Evolutionary conservation across 2,113 vertebrate species (phyloP), one percentile per base, ranked within the genome.

Genomic region (Coreoperca whiteheadi): DNA sequence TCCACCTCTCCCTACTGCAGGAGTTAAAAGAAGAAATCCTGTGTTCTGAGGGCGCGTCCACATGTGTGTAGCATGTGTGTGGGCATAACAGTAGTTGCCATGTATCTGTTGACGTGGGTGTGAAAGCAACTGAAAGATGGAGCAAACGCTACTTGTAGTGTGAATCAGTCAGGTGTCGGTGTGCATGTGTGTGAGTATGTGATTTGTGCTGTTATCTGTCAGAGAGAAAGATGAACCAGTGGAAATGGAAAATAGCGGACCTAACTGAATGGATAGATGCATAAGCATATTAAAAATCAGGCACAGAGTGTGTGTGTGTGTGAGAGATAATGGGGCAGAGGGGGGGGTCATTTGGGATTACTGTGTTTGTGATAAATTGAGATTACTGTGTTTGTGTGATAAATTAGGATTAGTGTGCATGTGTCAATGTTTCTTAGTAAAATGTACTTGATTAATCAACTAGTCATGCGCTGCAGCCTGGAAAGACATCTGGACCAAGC

Each of bases 381-480:
- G 88, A 87, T 85, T 79, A 67, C 63, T 77, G 61, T 54, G 72
- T 87, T 77, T 79, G 79, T 85, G 77, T 83, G 84, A 87, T 85
- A 74, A 86, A 89, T 88, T 84, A 59, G 71, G 70, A 87, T 82
- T 86, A 71, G 83, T 85, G 79, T 41, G 43, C 73, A 54, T 82
- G 76, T 86, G 74, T 82, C 56, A 18, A 75, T 79, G 73, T 86
- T 77, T 83, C 60, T 73, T 65, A 76, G 60, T 74, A 61, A 86
- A 90, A 84, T 61, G 7, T 63, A 66, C 57, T 86, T 92, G 85
- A 94, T 92, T 94, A 92, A 94, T 94, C 93, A 94, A 89, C 82
- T 57, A 76, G 80, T 94, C 85, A 67, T 86, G 81, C 59, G 20
- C 69, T 83, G 79, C 81, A 87, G 89, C 88, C 82, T 82, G 80